These are phyloP conservation scores for Coecobrya sp. DNA, from an alignment of 2,888 invertebrate species.

Conservation along the genomic window DNA sequence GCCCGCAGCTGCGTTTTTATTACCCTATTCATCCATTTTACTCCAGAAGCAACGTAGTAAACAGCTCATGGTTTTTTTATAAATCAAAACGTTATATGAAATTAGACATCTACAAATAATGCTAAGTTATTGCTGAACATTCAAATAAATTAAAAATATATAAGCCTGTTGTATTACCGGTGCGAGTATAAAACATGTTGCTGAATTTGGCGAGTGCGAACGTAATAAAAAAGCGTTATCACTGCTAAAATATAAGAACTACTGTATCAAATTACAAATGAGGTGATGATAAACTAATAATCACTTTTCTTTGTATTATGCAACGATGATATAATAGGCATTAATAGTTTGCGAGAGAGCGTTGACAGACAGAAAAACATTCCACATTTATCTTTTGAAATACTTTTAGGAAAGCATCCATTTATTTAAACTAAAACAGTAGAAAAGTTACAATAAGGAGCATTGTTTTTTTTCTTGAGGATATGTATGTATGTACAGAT, in stretches of 20 bases:
- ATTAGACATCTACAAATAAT: not conserved
- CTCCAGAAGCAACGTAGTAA: not conserved
- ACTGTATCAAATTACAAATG: no score
- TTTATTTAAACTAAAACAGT: not conserved
- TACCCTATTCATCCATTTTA: constrained; percentile 49
- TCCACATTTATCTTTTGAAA: no score
- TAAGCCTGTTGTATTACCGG: not conserved
- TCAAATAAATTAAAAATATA: no score
- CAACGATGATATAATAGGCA: no score
- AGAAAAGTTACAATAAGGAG: not conserved
- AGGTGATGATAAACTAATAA: no score
- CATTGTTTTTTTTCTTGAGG: not conserved
- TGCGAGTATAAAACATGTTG: not conserved
- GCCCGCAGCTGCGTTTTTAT: constrained; percentile 64
- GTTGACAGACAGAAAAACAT: no score
- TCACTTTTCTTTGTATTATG: no score
- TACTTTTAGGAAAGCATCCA: no score
- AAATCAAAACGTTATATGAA: not conserved
- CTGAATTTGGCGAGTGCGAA: not conserved
- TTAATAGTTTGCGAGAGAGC: no score
- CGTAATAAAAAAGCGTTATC: no score
- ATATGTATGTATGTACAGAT: not conserved
- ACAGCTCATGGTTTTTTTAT: not conserved
- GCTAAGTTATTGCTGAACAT: constrained; percentile 8
- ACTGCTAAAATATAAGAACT: no score